Percentiles rank a stretch among this genome's conserved stretches.
Conservation (phyloP, 1,140 invertebrate genomes). For the Papilio glaucus region DNA sequence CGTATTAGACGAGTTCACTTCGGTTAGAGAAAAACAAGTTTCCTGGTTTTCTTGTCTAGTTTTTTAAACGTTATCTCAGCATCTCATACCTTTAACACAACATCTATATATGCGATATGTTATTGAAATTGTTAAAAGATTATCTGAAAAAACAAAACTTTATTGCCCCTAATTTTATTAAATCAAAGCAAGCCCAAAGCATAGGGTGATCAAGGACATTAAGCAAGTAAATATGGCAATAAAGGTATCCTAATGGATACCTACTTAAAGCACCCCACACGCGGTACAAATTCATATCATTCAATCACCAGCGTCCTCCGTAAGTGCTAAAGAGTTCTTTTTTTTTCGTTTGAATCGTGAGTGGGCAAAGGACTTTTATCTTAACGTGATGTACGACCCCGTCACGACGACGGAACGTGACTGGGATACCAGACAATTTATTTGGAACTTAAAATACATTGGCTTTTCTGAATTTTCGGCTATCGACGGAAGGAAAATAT, state of each 20-base stretch:
- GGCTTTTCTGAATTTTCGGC: constrained; percentile 44
- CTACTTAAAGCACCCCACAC: constrained; percentile 32
- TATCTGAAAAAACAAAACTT: too few species aligned
- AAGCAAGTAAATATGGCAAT: constrained; percentile 29
- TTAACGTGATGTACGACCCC: constrained; percentile 69
- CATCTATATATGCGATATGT: too few species aligned
- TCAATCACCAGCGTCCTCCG: constrained; percentile 60
- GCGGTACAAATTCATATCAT: constrained; percentile 47
- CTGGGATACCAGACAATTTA: constrained; percentile 71
- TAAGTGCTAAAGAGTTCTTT: constrained; percentile 65
- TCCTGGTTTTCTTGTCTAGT: background rate
- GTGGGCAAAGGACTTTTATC: constrained; percentile 74
- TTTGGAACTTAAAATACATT: constrained; percentile 55
- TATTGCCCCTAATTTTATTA: background rate
- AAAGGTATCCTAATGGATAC: constrained; percentile 36
- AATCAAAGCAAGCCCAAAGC: background rate
- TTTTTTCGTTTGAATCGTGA: constrained; percentile 62
- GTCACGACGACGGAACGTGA: constrained; percentile 77
- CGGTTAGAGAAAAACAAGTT: constrained; percentile 7
- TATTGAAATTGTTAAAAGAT: too few species aligned
- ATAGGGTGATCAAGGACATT: constrained; percentile 36
- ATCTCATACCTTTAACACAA: too few species aligned
- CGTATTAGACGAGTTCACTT: constrained; percentile 47
- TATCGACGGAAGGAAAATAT: constrained; percentile 32
- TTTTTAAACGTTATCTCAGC: too few species aligned